Conservation (phyloP, 1,140 invertebrate species). For the Zaprionus inermis region DNA sequence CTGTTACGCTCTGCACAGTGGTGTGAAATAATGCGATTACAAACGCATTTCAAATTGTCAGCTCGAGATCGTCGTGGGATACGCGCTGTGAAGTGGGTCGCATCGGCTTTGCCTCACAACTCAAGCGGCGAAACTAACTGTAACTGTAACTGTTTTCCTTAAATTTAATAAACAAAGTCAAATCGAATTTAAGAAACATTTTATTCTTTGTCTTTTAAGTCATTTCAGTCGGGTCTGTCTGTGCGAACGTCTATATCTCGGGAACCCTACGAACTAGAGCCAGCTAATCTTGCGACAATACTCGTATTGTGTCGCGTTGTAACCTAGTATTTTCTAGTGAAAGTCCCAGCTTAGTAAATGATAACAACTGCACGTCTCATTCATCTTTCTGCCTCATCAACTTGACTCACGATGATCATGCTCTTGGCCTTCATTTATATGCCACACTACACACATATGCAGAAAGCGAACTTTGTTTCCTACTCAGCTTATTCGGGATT, state of each 20-base stretch:
- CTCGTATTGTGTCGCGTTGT: no score
- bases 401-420: neutral
- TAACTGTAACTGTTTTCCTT: neutral
- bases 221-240: no score
- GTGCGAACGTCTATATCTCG: no score
- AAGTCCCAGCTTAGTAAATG: no score
- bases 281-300: no score
- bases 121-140: neutral
- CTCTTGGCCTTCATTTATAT: no score
- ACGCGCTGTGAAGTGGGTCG: slow-evolving; percentile 59
- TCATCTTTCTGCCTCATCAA: neutral
- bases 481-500: neutral
- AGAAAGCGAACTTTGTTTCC: neutral
- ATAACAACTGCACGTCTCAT: no score
- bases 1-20: neutral
- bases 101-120: neutral
- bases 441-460: no score
- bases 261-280: no score
- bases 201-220: neutral
- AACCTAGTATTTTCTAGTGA: no score
- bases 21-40: slow-evolving; percentile 63
- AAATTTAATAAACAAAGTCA: neutral
- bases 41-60: slow-evolving; percentile 65
- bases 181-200: neutral
- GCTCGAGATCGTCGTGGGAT: slow-evolving; percentile 44